Percentiles rank a stretch among this genome's conserved stretches.
Conservation (phyloP, 2,113 vertebrate genomes). For the Phalacrocorax pelagicus region DNA sequence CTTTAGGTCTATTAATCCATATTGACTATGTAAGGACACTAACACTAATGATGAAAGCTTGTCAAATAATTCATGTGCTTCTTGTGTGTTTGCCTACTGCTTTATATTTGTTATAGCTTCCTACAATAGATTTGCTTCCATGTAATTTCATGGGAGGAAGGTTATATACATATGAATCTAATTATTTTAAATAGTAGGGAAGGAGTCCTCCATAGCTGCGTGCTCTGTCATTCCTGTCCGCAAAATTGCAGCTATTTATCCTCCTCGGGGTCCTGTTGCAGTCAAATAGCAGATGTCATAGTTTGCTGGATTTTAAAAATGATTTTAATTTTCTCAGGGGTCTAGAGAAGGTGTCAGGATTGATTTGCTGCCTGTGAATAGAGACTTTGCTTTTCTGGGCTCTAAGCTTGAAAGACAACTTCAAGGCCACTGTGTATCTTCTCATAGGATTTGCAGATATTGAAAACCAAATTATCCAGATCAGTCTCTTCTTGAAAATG, state of each 20-base stretch:
- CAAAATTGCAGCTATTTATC: slow-evolving; percentile 45
- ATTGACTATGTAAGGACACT: neutral
- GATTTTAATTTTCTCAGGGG: slow-evolving; percentile 25
- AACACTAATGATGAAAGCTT: neutral
- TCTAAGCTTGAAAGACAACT: neutral
- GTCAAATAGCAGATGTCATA: slow-evolving; percentile 20
- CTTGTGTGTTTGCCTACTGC: neutral
- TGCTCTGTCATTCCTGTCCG: slow-evolving; percentile 23
- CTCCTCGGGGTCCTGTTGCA: neutral
- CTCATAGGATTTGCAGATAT: neutral
- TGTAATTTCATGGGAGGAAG: neutral
- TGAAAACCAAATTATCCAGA: neutral
- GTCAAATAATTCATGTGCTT: neutral
- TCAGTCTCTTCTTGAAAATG: neutral
- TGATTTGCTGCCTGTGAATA: neutral
- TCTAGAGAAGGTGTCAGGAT: neutral
- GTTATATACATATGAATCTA: neutral
- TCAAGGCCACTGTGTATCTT: neutral
- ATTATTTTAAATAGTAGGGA: neutral
- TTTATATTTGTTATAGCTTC: neutral
- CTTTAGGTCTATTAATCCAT: neutral
- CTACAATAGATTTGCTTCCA: neutral
- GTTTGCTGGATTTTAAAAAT: slow-evolving; percentile 30
- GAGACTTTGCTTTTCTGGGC: neutral
- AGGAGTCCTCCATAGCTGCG: neutral